phyloP scores from a whole-genome alignment of 1,140 invertebrate genomes.

The Polypedilum pembai region DNA sequence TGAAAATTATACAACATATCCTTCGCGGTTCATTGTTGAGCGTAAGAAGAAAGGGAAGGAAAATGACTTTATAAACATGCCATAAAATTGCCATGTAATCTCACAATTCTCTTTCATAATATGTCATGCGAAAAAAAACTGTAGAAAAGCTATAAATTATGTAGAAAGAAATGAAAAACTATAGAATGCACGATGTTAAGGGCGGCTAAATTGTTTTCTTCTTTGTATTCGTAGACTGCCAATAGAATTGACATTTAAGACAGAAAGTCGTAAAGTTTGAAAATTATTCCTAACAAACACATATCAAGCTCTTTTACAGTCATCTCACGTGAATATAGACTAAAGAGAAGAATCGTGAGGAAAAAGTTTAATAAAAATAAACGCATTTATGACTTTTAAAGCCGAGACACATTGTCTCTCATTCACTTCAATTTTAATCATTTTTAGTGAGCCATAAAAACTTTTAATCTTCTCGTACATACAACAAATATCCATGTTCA shows the following conservation, averaged over 20 bases:
- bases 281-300: neutral
- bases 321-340: neutral
- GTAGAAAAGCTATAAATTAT: constrained; percentile 18
- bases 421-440: neutral
- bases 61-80: constrained; percentile 14
- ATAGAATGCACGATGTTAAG: neutral
- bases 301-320: neutral
- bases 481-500: constrained; percentile 3
- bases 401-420: neutral
- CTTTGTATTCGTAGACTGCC: no score
- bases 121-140: constrained; percentile 12
- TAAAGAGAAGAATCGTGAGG: neutral
- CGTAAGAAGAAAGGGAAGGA: neutral
- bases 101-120: constrained; percentile 8
- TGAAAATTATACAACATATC: constrained; percentile 26
- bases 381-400: neutral
- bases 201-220: no score
- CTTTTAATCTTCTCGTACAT: neutral
- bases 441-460: constrained; percentile 16
- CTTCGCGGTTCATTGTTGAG: neutral
- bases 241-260: constrained; percentile 9
- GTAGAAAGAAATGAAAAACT: neutral
- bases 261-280: neutral
- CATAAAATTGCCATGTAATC: constrained; percentile 18
- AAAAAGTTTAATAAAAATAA: neutral